Evolutionary conservation across 1,140 invertebrate species (phyloP).

Genomic region (Papilio polytes): DNA sequence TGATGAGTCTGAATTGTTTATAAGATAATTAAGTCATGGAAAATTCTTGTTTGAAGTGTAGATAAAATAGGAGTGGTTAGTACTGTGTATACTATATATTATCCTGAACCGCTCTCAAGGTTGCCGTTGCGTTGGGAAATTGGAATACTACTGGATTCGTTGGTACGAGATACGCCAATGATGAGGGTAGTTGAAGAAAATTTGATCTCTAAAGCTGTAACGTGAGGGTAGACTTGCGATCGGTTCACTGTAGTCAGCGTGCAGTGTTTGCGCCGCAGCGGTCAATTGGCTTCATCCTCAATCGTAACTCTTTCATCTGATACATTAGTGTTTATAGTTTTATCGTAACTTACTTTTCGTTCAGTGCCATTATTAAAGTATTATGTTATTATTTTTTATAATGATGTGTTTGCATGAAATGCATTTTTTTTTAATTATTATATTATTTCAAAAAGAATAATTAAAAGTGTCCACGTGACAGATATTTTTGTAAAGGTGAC

Average conservation of each 20-base stretch:
- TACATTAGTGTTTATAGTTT: conserved; percentile 59
- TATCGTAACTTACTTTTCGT: conserved; percentile 66
- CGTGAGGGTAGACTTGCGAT: neutral
- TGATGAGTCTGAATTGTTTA: conserved; percentile 62
- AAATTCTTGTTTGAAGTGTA: conserved; percentile 73
- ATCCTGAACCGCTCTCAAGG: neutral
- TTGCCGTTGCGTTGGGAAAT: neutral
- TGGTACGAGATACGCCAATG: conserved; percentile 20
- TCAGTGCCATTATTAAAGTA: conserved; percentile 79
- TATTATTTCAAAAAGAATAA: conserved; percentile 56
- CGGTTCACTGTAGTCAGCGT: conserved; percentile 41
- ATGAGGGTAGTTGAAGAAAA: neutral
- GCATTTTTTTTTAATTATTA: conserved; percentile 71
- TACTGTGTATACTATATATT: conserved; percentile 38
- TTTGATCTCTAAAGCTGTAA: conserved; percentile 6
- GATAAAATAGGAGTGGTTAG: conserved; percentile 42
- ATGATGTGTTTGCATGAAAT: conserved; percentile 78
- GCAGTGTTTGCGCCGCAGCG: conserved; percentile 66
- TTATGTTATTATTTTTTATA: conserved; percentile 80
- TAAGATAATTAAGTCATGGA: conserved; percentile 53
- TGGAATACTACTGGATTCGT: conserved; percentile 1
- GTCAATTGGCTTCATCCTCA: conserved; percentile 58
- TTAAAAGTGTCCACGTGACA: conserved; percentile 56
- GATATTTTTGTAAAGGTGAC: conserved; percentile 59
- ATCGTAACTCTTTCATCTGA: conserved; percentile 59